Conservation (phyloP, 2,113 vertebrate genomes). For the Ibidorhyncha struthersii region DNA sequence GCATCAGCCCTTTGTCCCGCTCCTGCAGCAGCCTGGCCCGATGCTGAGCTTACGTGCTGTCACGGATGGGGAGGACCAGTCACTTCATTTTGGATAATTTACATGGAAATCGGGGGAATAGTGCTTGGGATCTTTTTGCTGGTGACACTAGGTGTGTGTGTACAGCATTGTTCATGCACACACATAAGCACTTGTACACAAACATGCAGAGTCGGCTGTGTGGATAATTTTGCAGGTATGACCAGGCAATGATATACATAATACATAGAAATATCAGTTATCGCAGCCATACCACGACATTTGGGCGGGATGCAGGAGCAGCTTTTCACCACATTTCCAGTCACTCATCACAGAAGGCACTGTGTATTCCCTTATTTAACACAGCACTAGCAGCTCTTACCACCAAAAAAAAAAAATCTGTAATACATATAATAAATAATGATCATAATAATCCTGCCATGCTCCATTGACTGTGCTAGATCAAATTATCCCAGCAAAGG, state of each 20-base stretch:
- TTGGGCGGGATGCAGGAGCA: rapidly evolving
- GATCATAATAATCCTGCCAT: neutral
- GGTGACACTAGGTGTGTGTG: rapidly evolving
- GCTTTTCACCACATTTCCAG: neutral
- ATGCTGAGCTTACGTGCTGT: constrained; percentile 57
- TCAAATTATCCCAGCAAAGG: neutral
- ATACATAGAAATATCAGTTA: neutral
- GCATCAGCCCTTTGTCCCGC: constrained; percentile 88
- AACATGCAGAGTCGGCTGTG: rapidly evolving
- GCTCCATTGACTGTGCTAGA: neutral
- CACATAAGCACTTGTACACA: neutral
- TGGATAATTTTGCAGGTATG: neutral
- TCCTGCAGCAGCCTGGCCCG: constrained; percentile 73
- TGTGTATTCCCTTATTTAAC: neutral
- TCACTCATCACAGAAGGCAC: neutral
- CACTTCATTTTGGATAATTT: neutral
- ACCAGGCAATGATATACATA: neutral
- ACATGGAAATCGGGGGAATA: neutral
- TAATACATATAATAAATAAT: neutral
- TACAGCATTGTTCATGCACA: neutral
- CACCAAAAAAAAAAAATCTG: neutral
- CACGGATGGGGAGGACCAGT: neutral
- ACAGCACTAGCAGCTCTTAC: neutral
- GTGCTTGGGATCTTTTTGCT: neutral
- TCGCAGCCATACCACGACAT: neutral